phyloP scores from a whole-genome alignment of 2,888 invertebrate genomes.

The Tetanocera ferruginea region DNA sequence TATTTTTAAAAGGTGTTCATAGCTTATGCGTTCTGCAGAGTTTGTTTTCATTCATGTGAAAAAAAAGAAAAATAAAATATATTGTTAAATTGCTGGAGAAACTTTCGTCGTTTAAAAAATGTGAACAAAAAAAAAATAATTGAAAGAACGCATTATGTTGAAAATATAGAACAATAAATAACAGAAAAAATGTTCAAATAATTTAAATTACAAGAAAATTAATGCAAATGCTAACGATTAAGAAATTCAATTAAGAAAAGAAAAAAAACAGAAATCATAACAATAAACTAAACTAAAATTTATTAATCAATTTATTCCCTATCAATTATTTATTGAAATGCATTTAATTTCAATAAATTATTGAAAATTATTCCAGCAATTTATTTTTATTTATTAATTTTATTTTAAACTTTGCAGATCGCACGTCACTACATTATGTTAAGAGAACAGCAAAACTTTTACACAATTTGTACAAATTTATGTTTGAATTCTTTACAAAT shows the following conservation, averaged over 20 bases:
- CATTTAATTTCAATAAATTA: constrained; percentile 23
- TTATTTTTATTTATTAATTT: constrained; percentile 42
- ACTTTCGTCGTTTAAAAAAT: constrained; percentile 41
- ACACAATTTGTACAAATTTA: not conserved
- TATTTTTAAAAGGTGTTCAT: constrained; percentile 61
- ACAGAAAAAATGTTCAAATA: constrained; percentile 35
- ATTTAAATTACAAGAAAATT: not conserved
- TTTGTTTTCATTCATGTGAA: constrained; percentile 39
- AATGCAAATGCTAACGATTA: not conserved
- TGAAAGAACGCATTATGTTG: too few relatives aligned
- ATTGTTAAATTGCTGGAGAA: constrained; percentile 67
- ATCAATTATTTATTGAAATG: constrained; percentile 47
- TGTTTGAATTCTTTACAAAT: not conserved
- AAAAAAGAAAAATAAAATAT: constrained; percentile 58
- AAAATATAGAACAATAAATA: constrained; percentile 25
- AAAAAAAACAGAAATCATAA: not conserved
- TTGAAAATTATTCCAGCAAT: constrained; percentile 52
- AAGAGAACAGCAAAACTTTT: not conserved
- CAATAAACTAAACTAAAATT: not conserved
- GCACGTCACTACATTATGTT: constrained; percentile 32
- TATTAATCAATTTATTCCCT: constrained; percentile 41
- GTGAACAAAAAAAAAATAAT: constrained; percentile 4
- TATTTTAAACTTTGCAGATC: constrained; percentile 48
- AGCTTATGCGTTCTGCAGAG: constrained; percentile 69
- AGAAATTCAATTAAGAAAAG: not conserved